These are phyloP conservation scores for Liparis tanakae DNA, from an alignment of 2,797 vertebrate species.

Conservation along the genomic window DNA sequence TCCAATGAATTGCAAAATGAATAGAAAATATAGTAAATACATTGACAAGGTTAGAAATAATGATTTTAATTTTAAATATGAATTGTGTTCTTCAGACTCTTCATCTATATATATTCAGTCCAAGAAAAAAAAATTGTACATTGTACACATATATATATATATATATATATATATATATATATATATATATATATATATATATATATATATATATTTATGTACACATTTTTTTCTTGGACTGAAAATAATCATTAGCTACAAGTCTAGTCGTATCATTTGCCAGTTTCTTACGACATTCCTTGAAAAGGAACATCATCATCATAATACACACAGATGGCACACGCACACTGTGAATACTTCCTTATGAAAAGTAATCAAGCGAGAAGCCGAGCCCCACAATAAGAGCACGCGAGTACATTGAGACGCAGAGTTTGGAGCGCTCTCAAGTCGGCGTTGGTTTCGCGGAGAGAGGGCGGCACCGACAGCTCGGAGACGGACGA, in stretches of 20 bases:
- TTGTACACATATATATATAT: too few relatives aligned
- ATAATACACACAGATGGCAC: constrained; percentile 14
- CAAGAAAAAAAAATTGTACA: too few relatives aligned
- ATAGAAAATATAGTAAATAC: too few relatives aligned
- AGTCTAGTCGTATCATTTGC: background rate
- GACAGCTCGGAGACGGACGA: constrained; percentile 57
- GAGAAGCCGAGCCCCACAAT: constrained; percentile 15
- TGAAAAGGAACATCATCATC: background rate
- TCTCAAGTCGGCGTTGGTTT: constrained; percentile 61
- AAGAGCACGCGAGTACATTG: constrained; percentile 18
- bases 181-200: too few relatives aligned
- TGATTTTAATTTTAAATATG: too few relatives aligned
- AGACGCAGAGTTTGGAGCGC: constrained; percentile 45
- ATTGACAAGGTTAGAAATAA: too few relatives aligned
- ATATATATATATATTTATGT: too few relatives aligned
- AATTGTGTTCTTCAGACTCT: too few relatives aligned
- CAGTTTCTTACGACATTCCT: background rate
- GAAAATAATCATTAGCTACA: background rate
- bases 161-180: too few relatives aligned
- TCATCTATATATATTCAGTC: too few relatives aligned
- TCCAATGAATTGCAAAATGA: too few relatives aligned
- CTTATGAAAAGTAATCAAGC: constrained; percentile 18
- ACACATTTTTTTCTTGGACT: too few relatives aligned
- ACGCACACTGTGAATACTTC: constrained; percentile 34
- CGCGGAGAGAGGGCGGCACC: constrained; percentile 42